These are phyloP conservation scores for Suillia variegata DNA, from an alignment of 2,888 invertebrate genomes.

Conservation along the genomic window DNA sequence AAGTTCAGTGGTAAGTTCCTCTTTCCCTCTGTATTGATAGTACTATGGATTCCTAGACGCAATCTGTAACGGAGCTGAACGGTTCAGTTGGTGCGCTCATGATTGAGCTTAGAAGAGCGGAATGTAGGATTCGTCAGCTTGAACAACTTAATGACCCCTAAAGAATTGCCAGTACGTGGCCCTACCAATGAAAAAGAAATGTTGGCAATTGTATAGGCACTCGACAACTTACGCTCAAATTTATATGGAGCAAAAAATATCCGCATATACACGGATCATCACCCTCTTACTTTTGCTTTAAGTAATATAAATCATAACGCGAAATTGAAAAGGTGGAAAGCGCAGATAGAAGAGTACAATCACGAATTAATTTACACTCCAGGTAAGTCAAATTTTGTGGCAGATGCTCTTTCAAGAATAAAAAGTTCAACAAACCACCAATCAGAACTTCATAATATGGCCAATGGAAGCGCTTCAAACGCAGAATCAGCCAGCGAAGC, in stretches of 20 bases:
- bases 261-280: slow-evolving; percentile 19
- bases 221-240: slow-evolving; percentile 21
- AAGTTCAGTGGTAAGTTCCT: no score
- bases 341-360: slow-evolving; percentile 19
- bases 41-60: no score
- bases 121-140: no score
- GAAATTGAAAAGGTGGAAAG: slow-evolving; percentile 21
- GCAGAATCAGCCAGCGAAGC: slow-evolving; percentile 3
- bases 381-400: slow-evolving; percentile 16
- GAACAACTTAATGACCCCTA: no score
- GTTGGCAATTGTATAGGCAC: slow-evolving; percentile 24
- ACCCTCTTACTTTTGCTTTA: slow-evolving; percentile 12
- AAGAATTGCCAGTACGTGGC: no score
- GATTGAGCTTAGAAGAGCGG: no score
- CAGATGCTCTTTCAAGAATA: slow-evolving; percentile 19
- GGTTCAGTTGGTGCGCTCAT: no score
- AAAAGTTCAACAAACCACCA: background rate
- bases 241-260: slow-evolving; percentile 19
- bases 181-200: slow-evolving; percentile 25
- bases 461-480: background rate
- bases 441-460: background rate
- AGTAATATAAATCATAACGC: background rate
- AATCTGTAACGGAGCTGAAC: no score
- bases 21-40: no score
- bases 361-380: slow-evolving; percentile 21